Base-by-base conservation (phyloP, 2,888 invertebrate species). In the Catonia carolina region DNA sequence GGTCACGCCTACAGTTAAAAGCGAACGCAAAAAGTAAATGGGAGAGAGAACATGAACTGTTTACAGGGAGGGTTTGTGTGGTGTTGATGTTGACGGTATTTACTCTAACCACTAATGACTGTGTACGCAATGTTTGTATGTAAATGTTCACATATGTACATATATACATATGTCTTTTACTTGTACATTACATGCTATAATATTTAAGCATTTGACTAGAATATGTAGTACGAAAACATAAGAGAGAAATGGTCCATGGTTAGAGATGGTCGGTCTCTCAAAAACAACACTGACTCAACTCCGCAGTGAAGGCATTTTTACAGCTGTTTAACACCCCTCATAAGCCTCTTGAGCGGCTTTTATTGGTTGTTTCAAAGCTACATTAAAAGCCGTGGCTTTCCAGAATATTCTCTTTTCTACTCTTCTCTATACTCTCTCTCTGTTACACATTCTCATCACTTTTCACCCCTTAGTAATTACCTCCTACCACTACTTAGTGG, bases 271-370 rank as follows among this genome's bases (percentile, higher is more conserved):
- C 27, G 27, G 27, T 6, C 27, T 27, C 27, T n/a, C n/a, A n/a
- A n/a, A n/a, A n/a, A 27, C 4, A 27, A 27, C 27, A 27, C 8
- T 8, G 27, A 6, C 27, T 8, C 27, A 27, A 27, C 27, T 4
- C 27, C 27, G 27, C 27, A 50, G n/a, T 15, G 45, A 22, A 50
- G 51, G 42, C 35, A 41, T 56, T 56, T 56, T 56, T 56, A 56
- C 56, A 56, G 50, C 51, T 56, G 42, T 51, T 51, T 51, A 56
- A 56, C 51, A 45, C 51, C 51, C 56, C 20, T 23, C 6, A 6
- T 12, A 4, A n/a, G 23, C 7, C 23, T 47, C 47, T 47, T 47
- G 47, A 23, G 27, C 47, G 47, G 47, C 7, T 47, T 47, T 47
- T 47, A 47, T 47, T 47, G 47, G 27, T 47, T 47, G 47, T 47